These are phyloP conservation scores for Hirundichthys speculiger DNA, from an alignment of 2,113 vertebrate species.

Conservation along the genomic window DNA sequence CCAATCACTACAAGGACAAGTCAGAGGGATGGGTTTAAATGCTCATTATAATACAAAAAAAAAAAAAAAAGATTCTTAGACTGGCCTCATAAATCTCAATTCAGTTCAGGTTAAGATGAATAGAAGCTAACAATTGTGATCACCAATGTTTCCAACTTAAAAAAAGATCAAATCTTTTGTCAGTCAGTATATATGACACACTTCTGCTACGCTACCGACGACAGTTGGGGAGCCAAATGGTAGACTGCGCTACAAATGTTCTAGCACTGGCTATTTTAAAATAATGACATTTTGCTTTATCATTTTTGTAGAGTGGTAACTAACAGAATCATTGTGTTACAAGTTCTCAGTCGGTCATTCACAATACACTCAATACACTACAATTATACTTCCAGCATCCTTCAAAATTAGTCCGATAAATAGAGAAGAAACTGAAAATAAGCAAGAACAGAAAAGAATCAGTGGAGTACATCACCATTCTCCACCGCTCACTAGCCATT, in stretches of 20 bases:
- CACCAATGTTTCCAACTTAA: too few relatives aligned
- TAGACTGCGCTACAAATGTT: neutral
- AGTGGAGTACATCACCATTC: constrained; percentile 22
- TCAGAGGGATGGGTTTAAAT: neutral
- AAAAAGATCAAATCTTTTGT: too few relatives aligned
- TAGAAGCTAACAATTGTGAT: too few relatives aligned
- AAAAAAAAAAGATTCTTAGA: neutral
- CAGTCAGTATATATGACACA: neutral
- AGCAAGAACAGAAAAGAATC: constrained; percentile 15
- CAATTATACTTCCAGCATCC: neutral
- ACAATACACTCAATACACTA: too few relatives aligned
- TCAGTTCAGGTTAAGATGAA: too few relatives aligned
- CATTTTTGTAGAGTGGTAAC: neutral
- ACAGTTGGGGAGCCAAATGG: neutral
- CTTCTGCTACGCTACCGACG: neutral
- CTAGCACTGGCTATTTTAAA: neutral
- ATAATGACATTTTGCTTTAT: neutral
- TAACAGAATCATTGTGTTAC: neutral
- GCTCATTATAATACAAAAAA: neutral
- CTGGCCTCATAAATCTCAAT: too few relatives aligned
- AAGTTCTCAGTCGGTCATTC: neutral
- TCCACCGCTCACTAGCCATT: constrained; percentile 45
- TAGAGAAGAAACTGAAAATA: constrained; percentile 15
- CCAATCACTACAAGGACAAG: constrained; percentile 8
- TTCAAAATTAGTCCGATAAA: constrained; percentile 18